Evolutionary conservation across 2,888 invertebrate species (phyloP), one percentile per base, ranked within the genome.

Genomic region (Lithophane leautieri): DNA sequence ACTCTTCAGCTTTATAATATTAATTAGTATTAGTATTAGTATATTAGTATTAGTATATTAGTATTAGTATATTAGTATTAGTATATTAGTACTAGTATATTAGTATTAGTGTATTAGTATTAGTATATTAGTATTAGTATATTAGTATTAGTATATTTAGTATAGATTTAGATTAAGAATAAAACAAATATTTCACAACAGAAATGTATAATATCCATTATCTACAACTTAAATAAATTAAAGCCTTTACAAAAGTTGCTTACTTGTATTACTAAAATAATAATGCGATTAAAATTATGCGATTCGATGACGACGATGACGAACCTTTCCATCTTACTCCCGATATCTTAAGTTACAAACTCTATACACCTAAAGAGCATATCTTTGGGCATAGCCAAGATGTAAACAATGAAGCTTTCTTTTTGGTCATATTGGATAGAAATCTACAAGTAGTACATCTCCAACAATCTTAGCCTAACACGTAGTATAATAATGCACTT

Each of bases 191-290:
- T 72, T 74, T 75, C 78, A 81, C 69, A 88, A 88, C 79, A 84
- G 84, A 80, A 86, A 77, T 76, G 73, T 89, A 87, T 88, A 85
- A 79, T 84, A 86, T 82, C 68, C 81, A 88, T 89, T 91, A 92
- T 89, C 90, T 92, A 93, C 89, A 91, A 90, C 92, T 93, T 94
- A 94, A 92, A 93, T 91, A 93, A 92, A 94, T 94, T 94, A 94
- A 94, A 94, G 94, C 94, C 93, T 93, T 94, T 91, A 91, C 88
- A 92, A 91, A 89, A 88, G 84, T 86, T 88, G 79, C 73, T 78
- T 87, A 85, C 42, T 85, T 79, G 81, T 78, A 81, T 76, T 84
- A 66, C 34, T 71, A 76, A 71, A 76, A 72, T 67, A 77, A 79
- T 79, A 80, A 67, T 82, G 86, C 82, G 73, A 62, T 79, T 81